These are phyloP conservation scores for Tachysurus vachellii DNA, from an alignment of 2,113 vertebrate genomes.

Conservation along the genomic window DNA sequence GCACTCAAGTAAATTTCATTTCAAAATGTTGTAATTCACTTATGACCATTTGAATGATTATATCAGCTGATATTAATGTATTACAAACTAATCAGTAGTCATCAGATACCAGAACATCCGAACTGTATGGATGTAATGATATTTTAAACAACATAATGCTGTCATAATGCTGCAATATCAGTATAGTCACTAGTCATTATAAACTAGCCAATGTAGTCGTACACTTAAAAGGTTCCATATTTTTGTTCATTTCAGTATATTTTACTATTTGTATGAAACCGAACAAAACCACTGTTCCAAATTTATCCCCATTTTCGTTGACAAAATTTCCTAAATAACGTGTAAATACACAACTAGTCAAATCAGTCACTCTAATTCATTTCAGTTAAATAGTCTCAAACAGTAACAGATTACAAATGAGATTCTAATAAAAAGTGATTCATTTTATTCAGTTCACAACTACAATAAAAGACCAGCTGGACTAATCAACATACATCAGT, in stretches of 20 bases:
- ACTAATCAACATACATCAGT: neutral
- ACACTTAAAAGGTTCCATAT: neutral
- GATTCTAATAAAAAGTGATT: too few species aligned
- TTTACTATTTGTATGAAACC: too few species aligned
- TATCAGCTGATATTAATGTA: neutral
- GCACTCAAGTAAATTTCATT: neutral
- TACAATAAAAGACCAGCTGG: neutral
- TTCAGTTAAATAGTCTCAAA: neutral
- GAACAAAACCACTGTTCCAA: too few species aligned
- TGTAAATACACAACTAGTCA: too few species aligned
- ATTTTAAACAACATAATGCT: neutral
- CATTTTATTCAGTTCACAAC: neutral
- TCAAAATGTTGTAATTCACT: neutral
- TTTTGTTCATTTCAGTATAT: too few species aligned
- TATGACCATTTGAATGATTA: neutral
- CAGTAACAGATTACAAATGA: neutral
- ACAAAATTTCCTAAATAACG: too few species aligned
- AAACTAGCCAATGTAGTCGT: neutral
- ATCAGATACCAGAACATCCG: neutral
- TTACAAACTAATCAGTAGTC: neutral
- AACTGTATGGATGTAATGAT: neutral
- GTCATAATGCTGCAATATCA: neutral
- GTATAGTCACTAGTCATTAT: neutral
- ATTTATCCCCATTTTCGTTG: neutral
- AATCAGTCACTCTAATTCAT: too few species aligned